Evolutionary conservation across 30 jellyfish, hydroid and myxozoan genomes (phyloP).

Genomic region (Aurelia sp.): DNA sequence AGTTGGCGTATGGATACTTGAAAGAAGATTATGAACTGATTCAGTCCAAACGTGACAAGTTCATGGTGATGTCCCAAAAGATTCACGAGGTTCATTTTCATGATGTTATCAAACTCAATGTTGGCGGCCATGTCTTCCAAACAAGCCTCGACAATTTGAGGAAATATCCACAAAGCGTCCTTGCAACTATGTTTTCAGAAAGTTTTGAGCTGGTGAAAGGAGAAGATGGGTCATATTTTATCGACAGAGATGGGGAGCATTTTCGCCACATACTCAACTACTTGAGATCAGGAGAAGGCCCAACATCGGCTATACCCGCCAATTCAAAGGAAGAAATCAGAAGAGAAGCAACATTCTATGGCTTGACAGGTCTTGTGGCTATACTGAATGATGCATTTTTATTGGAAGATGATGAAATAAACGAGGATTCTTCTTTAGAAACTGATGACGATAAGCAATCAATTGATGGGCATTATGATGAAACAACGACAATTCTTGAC

Average conservation of each 20-base stretch:
- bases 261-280: constrained; percentile 49
- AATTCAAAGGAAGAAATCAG: constrained; percentile 8
- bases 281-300: constrained; percentile 52
- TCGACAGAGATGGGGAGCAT: constrained; percentile 52
- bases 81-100: too few species aligned
- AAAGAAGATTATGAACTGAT: too few species aligned
- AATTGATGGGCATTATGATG: not conserved
- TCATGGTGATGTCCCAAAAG: too few species aligned
- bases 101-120: constrained; percentile 23
- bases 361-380: constrained; percentile 5
- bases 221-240: constrained; percentile 11
- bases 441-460: constrained; percentile 18
- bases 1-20: too few species aligned
- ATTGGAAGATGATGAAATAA: too few species aligned
- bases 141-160: constrained; percentile 36
- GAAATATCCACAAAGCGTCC: constrained; percentile 26
- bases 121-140: constrained; percentile 46
- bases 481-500: too few species aligned
- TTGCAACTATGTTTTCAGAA: constrained; percentile 51
- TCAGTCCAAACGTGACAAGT: too few species aligned
- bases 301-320: not conserved
- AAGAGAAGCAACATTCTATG: constrained; percentile 50
- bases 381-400: not conserved
- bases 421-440: too few species aligned
- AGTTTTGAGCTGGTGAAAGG: constrained; percentile 8